Evolutionary conservation across 2,797 vertebrate genomes (phyloP).

Genomic region (Enteromius anoplus): DNA sequence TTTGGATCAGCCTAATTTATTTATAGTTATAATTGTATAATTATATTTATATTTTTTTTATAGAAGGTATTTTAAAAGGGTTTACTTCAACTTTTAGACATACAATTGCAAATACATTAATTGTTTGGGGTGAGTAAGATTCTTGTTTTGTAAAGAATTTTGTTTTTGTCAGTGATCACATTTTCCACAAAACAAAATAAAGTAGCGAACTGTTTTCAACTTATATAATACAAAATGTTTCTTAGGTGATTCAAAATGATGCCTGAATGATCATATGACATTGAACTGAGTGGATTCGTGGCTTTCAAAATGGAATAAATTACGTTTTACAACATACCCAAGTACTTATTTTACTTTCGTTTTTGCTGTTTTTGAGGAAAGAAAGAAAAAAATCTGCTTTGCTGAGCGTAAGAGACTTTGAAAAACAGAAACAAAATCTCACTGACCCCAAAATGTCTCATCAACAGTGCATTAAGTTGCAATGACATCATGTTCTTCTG

Average conservation of each 20-base stretch:
- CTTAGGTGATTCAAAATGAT: background rate
- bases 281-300: background rate
- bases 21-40: background rate
- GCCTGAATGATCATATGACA: background rate
- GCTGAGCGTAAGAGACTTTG: background rate
- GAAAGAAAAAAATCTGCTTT: background rate
- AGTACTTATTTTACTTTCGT: background rate
- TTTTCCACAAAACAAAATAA: background rate
- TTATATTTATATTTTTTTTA: background rate
- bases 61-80: background rate
- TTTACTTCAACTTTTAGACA: too few species aligned
- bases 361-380: background rate
- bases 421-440: background rate
- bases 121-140: background rate
- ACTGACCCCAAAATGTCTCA: background rate
- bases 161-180: background rate
- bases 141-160: background rate
- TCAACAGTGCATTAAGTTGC: conserved; percentile 8
- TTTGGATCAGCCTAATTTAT: conserved; percentile 20
- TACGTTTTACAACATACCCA: background rate
- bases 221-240: background rate
- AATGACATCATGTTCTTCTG: conserved; percentile 51
- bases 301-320: background rate
- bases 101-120: background rate
- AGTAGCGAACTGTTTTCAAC: background rate